phyloP scores from a whole-genome alignment of 2,888 invertebrate species.

The Crepidodera aurea region DNA sequence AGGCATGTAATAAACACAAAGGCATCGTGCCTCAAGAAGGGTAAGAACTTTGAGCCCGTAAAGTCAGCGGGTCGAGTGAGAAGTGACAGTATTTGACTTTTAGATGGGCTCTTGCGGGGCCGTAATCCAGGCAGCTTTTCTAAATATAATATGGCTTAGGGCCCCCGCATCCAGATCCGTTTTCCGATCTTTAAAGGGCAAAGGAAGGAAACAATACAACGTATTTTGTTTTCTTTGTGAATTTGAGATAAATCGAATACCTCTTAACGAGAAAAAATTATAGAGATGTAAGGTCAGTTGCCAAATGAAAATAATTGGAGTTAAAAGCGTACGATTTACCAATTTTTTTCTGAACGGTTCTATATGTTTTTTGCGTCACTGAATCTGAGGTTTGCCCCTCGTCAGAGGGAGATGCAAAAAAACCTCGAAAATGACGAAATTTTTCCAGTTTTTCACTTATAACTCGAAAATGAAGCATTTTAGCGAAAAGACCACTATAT shows the following conservation, averaged over 20 bases:
- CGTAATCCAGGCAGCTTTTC: conserved; percentile 50
- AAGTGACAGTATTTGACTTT: conserved; percentile 63
- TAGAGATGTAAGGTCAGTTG: no score
- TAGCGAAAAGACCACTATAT: no score
- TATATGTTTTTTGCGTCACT: no score
- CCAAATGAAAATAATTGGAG: no score
- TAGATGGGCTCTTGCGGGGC: conserved; percentile 58
- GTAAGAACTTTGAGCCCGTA: conserved; percentile 47
- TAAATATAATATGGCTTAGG: conserved; percentile 32
- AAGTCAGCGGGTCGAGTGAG: conserved; percentile 57
- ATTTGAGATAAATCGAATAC: no score
- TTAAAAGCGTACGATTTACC: no score
- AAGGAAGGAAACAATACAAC: neutral
- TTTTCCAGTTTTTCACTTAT: no score
- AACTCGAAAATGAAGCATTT: no score
- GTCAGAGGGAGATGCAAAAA: no score
- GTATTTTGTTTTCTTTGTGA: neutral
- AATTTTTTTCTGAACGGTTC: no score
- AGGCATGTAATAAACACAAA: conserved; percentile 33
- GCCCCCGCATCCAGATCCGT: conserved; percentile 22
- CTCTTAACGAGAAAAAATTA: neutral
- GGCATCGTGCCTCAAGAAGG: conserved; percentile 40
- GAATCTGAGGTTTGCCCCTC: no score
- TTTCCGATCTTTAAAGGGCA: neutral
- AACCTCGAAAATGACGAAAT: no score